Base-by-base conservation (phyloP, 1,140 invertebrate genomes). In the Amyelois transitella region DNA sequence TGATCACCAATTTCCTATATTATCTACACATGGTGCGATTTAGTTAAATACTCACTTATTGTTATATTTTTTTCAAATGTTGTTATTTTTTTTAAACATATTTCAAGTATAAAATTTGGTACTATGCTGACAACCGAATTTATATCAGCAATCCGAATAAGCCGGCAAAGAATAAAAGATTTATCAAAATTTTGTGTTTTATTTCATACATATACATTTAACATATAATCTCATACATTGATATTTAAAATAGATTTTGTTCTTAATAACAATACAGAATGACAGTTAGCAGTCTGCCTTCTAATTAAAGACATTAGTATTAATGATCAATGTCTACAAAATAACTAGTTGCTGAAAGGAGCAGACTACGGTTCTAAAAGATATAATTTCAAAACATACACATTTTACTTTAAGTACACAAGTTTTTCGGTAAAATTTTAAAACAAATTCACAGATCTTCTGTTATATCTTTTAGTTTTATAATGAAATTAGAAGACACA, bases 221-320 rank as follows among this genome's bases (percentile, higher is more conserved):
- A 86, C 81, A 81, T 81, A 78, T 75, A 81, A 69, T 75, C 66
- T 81, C 72, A 69, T 81, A 86, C 79, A 86, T 61, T 84, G 69
- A 86, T 86, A 84, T 84, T 86, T 86, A 86, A 86, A 86, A 86
- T 86, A 86, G 76, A 84, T 81, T 81, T 78, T 60, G 64, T 74
- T 72, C 59, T 75, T 51, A 54, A 73, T 70, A 82, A 82, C 75
- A 75, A 68, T 64, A 63, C 51, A 76, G 69, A 73, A 57, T 67
- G 66, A 69, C 55, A 38, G n/a, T 38, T 32, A 8, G 17, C 17
- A 38, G 32, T 38, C 32, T 14, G 32, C 25, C 25, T 28, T 3
- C 6, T 14, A 14, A 38, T 38, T 1, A 38, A 38, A 38, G 7
- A 14, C 5, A 14, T 12, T 14, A 2, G n/a, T n/a, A n/a, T n/a